A percentile compares a stretch with the other conserved stretches of the same genome.
Evolutionary conservation across 1,140 invertebrate species (phyloP).

Genomic region (Chymomyza costata): DNA sequence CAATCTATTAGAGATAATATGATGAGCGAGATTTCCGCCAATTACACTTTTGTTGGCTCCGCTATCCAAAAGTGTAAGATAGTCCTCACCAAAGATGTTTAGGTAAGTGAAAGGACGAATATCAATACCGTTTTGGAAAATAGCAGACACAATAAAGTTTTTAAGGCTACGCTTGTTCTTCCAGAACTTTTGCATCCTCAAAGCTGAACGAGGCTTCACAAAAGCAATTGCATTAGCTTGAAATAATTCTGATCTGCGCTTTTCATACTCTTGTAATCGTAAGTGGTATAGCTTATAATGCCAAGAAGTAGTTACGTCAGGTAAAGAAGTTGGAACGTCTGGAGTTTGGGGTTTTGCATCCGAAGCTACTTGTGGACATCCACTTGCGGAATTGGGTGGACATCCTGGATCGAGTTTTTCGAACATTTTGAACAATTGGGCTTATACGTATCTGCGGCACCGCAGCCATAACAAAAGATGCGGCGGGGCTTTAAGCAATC

Average conservation of each 20-base stretch:
- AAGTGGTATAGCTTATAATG: conserved; percentile 16
- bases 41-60: conserved; percentile 22
- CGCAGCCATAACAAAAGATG: no score
- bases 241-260: conserved; percentile 5
- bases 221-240: background rate
- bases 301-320: background rate
- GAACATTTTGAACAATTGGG: no score
- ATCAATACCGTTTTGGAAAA: conserved; percentile 2
- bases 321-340: background rate
- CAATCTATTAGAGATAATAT: background rate
- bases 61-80: conserved; percentile 7
- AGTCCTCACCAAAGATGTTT: background rate
- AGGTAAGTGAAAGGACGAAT: conserved; percentile 15
- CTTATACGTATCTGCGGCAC: no score
- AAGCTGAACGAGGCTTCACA: background rate
- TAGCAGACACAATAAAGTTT: background rate
- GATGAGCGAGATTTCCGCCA: background rate
- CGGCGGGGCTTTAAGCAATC: no score
- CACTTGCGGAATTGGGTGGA: background rate
- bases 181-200: conserved; percentile 8
- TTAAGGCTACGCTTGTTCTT: conserved; percentile 1
- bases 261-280: conserved; percentile 6
- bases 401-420: no score
- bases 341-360: no score
- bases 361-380: no score